Percentiles rank a stretch among this genome's conserved stretches.
Evolutionary conservation across 2,888 invertebrate species (phyloP).

Genomic region (Aphodius granarius): DNA sequence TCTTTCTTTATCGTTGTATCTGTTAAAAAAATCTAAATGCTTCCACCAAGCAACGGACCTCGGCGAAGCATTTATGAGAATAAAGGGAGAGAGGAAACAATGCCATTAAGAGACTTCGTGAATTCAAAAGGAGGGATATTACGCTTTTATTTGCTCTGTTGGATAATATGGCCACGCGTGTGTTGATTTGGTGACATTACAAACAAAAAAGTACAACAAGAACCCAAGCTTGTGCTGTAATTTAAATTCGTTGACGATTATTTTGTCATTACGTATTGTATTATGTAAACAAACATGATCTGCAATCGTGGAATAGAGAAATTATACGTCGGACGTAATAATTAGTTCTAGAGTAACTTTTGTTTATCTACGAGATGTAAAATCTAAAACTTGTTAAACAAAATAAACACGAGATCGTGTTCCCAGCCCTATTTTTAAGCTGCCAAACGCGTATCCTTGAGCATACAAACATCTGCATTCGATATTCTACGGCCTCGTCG

Average conservation of each 20-base stretch:
- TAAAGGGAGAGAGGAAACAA: background rate
- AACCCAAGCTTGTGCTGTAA: background rate
- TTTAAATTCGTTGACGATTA: background rate
- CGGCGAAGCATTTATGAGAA: background rate
- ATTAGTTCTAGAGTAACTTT: background rate
- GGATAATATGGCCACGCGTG: background rate
- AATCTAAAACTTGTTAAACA: background rate
- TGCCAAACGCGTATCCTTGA: background rate
- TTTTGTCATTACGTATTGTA: background rate
- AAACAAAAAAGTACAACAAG: background rate
- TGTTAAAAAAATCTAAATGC: background rate
- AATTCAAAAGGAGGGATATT: background rate
- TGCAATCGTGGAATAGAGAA: too few species aligned
- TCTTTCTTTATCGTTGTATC: background rate
- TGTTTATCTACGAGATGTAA: background rate
- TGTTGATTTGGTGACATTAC: background rate
- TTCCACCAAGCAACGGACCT: too few species aligned
- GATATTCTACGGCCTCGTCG: background rate
- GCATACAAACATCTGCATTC: background rate
- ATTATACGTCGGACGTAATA: background rate
- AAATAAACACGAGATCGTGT: background rate
- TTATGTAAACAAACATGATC: too few species aligned
- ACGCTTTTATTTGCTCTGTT: background rate
- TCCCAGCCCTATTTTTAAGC: background rate
- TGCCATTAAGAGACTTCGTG: background rate